Percentiles rank a stretch among this genome's conserved stretches.
phyloP scores from a whole-genome alignment of 2,888 invertebrate genomes.

The Seira ritae region DNA sequence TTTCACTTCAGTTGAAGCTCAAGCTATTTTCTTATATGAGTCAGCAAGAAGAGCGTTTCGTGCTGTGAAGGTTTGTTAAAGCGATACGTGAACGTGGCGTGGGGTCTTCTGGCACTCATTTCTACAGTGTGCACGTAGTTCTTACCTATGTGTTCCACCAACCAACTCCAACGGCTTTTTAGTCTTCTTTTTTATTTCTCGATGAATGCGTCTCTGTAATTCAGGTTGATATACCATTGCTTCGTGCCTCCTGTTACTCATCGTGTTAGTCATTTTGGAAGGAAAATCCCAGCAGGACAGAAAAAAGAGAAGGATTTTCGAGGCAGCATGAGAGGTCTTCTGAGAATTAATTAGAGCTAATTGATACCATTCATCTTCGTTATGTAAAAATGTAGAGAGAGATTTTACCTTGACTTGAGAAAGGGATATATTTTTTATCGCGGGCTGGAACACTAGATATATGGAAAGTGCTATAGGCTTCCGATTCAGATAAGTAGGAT shows the following conservation, averaged over 20 bases:
- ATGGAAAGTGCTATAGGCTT: too few species aligned
- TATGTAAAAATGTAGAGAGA: slow-evolving; percentile 70
- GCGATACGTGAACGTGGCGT: slow-evolving; percentile 39
- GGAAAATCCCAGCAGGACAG: slow-evolving; percentile 64
- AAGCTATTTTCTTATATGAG: slow-evolving; percentile 2
- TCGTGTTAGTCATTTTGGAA: slow-evolving; percentile 59
- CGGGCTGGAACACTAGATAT: too few species aligned
- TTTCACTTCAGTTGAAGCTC: slow-evolving; percentile 15
- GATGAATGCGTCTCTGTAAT: slow-evolving; percentile 17
- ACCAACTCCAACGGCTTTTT: not conserved
- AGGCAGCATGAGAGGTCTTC: slow-evolving; percentile 61
- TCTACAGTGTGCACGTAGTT: not conserved
- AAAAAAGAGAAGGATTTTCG: slow-evolving; percentile 28
- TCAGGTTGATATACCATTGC: slow-evolving; percentile 30
- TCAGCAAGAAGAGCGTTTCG: slow-evolving; percentile 22
- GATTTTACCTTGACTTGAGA: slow-evolving; percentile 67
- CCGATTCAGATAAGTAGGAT: too few species aligned
- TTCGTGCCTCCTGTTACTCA: slow-evolving; percentile 27
- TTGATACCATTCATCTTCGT: slow-evolving; percentile 74
- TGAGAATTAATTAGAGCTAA: slow-evolving; percentile 74
- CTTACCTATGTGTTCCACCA: not conserved
- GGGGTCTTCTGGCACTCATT: slow-evolving; percentile 7
- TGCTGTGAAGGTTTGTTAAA: slow-evolving; percentile 54
- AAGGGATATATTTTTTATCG: too few species aligned
- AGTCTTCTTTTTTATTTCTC: not conserved